Percentiles rank a stretch among this genome's conserved stretches.
Conservation (phyloP, 2,888 invertebrate genomes). For the Therioaphis trifolii region DNA sequence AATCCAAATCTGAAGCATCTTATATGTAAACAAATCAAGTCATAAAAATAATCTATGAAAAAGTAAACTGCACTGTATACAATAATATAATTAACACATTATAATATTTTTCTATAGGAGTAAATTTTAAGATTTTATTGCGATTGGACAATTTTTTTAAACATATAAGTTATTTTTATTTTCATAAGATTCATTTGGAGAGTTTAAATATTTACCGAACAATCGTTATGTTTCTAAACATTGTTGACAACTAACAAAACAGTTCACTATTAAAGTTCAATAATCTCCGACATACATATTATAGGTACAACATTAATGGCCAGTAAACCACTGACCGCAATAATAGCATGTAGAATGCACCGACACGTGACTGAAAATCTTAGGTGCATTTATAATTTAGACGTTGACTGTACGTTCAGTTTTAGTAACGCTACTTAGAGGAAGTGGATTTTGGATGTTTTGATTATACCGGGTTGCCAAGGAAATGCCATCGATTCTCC, state of each 20-base stretch:
- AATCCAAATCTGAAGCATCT: not conserved
- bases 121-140: not conserved
- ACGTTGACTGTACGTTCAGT: not conserved
- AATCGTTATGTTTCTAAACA: not conserved
- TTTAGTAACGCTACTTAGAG: constrained; percentile 31
- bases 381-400: not conserved
- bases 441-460: constrained; percentile 57
- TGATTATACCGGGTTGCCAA: constrained; percentile 60
- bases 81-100: too few species aligned
- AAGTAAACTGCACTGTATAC: not conserved
- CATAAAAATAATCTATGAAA: not conserved
- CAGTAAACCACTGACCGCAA: constrained; percentile 52
- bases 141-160: not conserved
- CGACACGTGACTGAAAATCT: constrained; percentile 44
- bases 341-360: constrained; percentile 40
- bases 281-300: constrained; percentile 17
- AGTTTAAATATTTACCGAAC: not conserved
- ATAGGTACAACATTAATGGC: not conserved
- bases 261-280: constrained; percentile 36
- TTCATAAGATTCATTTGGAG: not conserved
- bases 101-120: not conserved
- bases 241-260: not conserved
- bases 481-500: constrained; percentile 60
- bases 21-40: not conserved
- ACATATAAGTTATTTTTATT: not conserved